These are phyloP conservation scores for Ctenopoma kingsleyae DNA, from an alignment of 2,797 vertebrate genomes.

Conservation along the genomic window DNA sequence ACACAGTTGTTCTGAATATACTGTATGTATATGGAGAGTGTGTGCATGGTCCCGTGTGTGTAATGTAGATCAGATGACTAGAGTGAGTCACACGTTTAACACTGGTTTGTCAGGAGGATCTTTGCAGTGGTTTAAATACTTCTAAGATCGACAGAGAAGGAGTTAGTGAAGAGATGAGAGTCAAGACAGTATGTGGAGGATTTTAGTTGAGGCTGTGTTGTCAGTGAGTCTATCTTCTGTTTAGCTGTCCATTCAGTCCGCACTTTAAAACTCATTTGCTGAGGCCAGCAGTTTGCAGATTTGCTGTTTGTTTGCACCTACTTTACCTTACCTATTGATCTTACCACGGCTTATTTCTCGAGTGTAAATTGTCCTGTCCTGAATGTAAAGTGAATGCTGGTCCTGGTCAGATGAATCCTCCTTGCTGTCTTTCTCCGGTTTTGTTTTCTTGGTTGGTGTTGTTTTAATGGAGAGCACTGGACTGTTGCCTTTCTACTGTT, in stretches of 20 bases:
- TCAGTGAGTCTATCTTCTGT: conserved; percentile 12
- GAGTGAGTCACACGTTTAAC: conserved; percentile 11
- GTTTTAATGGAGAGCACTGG: conserved; percentile 17
- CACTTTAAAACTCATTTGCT: conserved; percentile 24
- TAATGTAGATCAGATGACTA: conserved; percentile 1
- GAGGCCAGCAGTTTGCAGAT: conserved; percentile 26
- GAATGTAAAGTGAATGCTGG: conserved; percentile 45
- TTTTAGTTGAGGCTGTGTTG: background rate
- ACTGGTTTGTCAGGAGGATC: conserved; percentile 15
- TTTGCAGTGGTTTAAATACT: conserved; percentile 25
- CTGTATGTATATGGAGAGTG: conserved; percentile 18
- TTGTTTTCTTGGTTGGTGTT: conserved; percentile 2
- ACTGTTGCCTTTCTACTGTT: conserved; percentile 49
- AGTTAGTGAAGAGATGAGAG: background rate
- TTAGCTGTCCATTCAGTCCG: conserved; percentile 18
- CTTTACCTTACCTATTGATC: conserved; percentile 9
- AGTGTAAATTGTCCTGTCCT: conserved; percentile 16
- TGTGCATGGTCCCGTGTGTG: conserved; percentile 22
- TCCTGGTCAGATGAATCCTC: conserved; percentile 18
- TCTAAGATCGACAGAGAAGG: conserved; percentile 1
- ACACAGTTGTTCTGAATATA: conserved; percentile 36
- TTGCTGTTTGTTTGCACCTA: background rate
- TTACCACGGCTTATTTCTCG: background rate
- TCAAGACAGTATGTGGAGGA: background rate
- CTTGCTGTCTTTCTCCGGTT: conserved; percentile 1